Conservation (phyloP, 2,113 vertebrate species). For the Propithecus coquereli region DNA sequence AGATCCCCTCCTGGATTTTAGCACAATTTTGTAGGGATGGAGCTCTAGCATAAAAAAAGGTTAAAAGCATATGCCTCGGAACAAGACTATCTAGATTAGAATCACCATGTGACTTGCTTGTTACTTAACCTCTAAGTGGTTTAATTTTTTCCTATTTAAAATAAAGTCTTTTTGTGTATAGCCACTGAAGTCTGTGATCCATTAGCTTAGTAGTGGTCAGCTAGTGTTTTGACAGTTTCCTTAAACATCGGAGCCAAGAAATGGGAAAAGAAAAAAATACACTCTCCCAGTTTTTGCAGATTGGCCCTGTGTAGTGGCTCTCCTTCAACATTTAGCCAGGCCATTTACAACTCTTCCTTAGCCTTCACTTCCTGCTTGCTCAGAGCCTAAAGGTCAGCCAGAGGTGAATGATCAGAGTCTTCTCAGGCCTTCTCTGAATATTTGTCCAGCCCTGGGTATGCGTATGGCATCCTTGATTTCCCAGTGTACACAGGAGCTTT, state of each 20-base stretch:
- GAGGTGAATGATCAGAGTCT: background rate
- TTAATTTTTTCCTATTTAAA: constrained; percentile 4
- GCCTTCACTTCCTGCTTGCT: background rate
- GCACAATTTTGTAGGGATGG: background rate
- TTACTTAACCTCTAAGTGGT: background rate
- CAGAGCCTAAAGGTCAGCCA: background rate
- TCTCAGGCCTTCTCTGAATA: background rate
- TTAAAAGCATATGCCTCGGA: background rate
- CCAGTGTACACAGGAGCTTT: background rate
- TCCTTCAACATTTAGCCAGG: background rate
- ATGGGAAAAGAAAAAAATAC: background rate
- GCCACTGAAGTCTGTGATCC: background rate
- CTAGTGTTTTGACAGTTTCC: constrained; percentile 13
- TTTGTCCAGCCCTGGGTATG: background rate
- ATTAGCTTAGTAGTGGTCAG: background rate
- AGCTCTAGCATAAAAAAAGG: background rate
- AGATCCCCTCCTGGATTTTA: background rate
- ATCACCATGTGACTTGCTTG: background rate
- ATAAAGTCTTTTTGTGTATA: background rate
- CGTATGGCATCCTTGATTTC: background rate
- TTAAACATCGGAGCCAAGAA: background rate
- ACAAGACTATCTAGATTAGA: background rate
- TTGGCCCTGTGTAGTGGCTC: background rate
- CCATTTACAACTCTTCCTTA: background rate
- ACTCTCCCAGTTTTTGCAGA: background rate